A percentile compares a stretch with the other conserved stretches of the same genome.
phyloP scores from a whole-genome alignment of 2,113 vertebrate genomes.

The Arothron firmamentum region DNA sequence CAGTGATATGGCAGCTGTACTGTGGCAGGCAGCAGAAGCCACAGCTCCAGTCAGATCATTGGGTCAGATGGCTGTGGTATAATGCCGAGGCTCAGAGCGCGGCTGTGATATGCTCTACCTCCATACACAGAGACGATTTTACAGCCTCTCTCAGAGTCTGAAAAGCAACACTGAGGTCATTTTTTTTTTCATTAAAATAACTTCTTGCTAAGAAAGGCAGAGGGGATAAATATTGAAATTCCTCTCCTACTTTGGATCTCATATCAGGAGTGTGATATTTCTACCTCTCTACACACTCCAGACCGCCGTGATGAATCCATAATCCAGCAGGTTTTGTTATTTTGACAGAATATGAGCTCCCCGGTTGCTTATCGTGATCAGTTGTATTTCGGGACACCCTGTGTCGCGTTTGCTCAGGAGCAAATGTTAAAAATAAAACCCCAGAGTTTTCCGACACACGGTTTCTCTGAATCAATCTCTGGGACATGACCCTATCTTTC shows the following conservation, averaged over 20 bases:
- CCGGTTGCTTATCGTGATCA: neutral
- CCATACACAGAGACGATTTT: constrained; percentile 36
- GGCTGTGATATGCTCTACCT: constrained; percentile 43
- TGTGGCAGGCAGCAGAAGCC: constrained; percentile 62
- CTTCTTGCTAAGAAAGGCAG: constrained; percentile 21
- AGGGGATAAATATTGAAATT: constrained; percentile 32
- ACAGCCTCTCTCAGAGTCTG: neutral
- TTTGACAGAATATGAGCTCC: constrained; percentile 18
- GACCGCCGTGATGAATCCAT: constrained; percentile 31
- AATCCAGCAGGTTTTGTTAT: constrained; percentile 28
- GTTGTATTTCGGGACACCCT: too few species aligned
- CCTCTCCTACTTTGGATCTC: constrained; percentile 16
- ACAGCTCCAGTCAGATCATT: constrained; percentile 58
- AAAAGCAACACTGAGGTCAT: constrained; percentile 18
- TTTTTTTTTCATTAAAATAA: constrained; percentile 55
- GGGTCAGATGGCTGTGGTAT: constrained; percentile 55
- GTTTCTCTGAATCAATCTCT: constrained; percentile 43
- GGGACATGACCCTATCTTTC: constrained; percentile 47
- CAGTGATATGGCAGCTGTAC: constrained; percentile 64
- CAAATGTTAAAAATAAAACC: neutral
- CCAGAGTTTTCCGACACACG: too few species aligned
- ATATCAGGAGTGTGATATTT: constrained; percentile 14
- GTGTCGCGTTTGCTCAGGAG: too few species aligned
- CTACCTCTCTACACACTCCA: constrained; percentile 14
- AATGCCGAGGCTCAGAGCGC: constrained; percentile 37